Evolutionary conservation across 2,113 vertebrate genomes (phyloP).

Genomic region (Neofelis nebulosa): DNA sequence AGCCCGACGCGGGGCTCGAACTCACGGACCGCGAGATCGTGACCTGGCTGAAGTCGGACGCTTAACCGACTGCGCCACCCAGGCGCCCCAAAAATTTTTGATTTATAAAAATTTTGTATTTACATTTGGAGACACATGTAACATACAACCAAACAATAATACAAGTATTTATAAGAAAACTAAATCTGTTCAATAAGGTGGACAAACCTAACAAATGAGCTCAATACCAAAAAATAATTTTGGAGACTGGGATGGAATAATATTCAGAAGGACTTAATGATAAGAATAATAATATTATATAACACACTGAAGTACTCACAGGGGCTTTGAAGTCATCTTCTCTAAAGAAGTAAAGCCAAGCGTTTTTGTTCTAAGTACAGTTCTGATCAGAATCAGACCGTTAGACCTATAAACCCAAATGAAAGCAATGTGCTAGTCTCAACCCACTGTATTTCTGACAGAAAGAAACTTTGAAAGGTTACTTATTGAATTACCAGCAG

Average conservation of each 20-base stretch:
- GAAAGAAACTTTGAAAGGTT: not conserved
- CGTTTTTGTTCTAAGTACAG: slow-evolving; percentile 8
- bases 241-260: not conserved
- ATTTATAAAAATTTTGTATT: slow-evolving; percentile 11
- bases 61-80: too few species aligned
- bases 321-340: not conserved
- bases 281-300: not conserved
- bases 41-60: too few species aligned
- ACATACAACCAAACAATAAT: not conserved
- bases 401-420: not conserved
- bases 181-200: slow-evolving; percentile 2
- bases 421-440: slow-evolving; percentile 18
- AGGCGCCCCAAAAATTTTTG: not conserved
- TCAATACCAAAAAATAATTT: slow-evolving; percentile 14
- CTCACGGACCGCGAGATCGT: too few species aligned
- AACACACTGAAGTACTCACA: not conserved
- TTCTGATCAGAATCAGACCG: slow-evolving; percentile 32
- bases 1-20: too few species aligned
- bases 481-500: slow-evolving; percentile 16
- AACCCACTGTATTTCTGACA: not conserved
- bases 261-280: slow-evolving; percentile 30
- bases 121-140: not conserved
- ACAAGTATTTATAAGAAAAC: not conserved
- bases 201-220: not conserved
- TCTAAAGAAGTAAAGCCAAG: not conserved